Evolutionary conservation across 2,113 vertebrate species (phyloP).

Genomic region (Pogonocichla stellata): DNA sequence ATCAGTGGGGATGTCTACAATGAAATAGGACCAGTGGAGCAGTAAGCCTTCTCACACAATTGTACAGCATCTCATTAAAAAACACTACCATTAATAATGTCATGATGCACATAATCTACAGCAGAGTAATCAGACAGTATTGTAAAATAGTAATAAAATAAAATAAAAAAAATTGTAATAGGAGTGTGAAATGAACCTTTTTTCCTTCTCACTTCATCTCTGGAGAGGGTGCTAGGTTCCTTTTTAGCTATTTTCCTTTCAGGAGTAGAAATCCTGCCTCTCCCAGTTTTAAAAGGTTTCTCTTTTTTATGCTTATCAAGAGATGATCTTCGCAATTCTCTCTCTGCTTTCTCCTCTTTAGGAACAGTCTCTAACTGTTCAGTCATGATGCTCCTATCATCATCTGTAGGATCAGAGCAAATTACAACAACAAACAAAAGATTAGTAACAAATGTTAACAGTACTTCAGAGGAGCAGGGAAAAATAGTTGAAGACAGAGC

Average conservation of each 20-base stretch:
- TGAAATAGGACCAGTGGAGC: neutral
- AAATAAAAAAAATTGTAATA: constrained; percentile 23
- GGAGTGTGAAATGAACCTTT: constrained; percentile 90
- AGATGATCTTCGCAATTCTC: constrained; percentile 80
- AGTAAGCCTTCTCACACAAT: constrained; percentile 28
- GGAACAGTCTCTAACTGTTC: constrained; percentile 92
- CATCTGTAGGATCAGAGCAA: constrained; percentile 86
- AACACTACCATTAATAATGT: neutral
- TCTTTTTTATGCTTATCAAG: constrained; percentile 89
- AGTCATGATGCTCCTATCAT: constrained; percentile 93
- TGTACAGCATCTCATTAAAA: constrained; percentile 30
- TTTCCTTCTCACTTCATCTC: constrained; percentile 98
- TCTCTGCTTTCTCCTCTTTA: constrained; percentile 82
- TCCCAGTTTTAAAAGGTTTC: constrained; percentile 84
- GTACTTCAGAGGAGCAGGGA: neutral
- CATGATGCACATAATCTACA: constrained; percentile 8
- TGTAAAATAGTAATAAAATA: constrained; percentile 24
- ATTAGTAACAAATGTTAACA: constrained; percentile 70
- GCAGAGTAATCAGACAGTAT: constrained; percentile 39
- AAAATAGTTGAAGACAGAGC: constrained; percentile 41
- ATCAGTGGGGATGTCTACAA: neutral
- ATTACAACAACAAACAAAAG: constrained; percentile 75
- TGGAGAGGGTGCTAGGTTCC: constrained; percentile 89
- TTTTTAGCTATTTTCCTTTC: constrained; percentile 93
- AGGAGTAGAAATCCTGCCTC: constrained; percentile 92